Base-by-base conservation (phyloP, 1,140 invertebrate species). In the Bombus soroeensis region DNA sequence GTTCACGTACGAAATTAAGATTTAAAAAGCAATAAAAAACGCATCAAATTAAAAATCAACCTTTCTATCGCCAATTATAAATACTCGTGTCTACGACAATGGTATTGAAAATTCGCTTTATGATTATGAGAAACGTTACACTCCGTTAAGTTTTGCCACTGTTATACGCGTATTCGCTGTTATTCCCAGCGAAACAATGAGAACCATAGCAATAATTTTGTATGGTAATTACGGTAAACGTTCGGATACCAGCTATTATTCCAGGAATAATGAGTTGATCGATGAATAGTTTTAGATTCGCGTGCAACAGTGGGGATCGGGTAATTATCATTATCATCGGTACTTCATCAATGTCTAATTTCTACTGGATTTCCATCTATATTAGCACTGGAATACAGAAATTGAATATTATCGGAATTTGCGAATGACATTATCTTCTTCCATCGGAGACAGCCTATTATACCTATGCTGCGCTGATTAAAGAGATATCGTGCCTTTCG, bases 161-260 rank as follows among this genome's bases (percentile, higher is more conserved):
- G 62, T 28, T 34, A 5, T 28, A 18, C 12, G 37, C 5, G 13
- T n/a, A 25, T 10, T 9, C 25, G 10, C 3, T 15, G 12, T 43
- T 34, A 70, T 80, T 70, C 64, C 75, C 75, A 62, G 13, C 34
- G 75, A 28, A 80, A 80, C 78, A 80, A 80, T 70, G 78, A n/a
- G 78, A 70, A 28, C 15, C 32, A 53, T 13, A 70, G 64, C 28
- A 13, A 80, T 47, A 80, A 80, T 70, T 80, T 70, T 53, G 34
- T 80, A 80, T 80, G 78, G 64, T 53, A 70, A 80, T 80, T 13
- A 4, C 8, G 78, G 64, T 66, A 80, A 80, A 80, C 64, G 64
- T 47, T 70, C 64, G 78, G 34, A n/a, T 53, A 64, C 59, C 25
- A 41, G 43, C 43, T 53, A 70, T 80, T 80, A 70, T 70, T 37